Percentiles rank a stretch among this genome's conserved stretches.
Conservation (phyloP, 2,113 vertebrate species). For the Chamaetylas fuelleborni region DNA sequence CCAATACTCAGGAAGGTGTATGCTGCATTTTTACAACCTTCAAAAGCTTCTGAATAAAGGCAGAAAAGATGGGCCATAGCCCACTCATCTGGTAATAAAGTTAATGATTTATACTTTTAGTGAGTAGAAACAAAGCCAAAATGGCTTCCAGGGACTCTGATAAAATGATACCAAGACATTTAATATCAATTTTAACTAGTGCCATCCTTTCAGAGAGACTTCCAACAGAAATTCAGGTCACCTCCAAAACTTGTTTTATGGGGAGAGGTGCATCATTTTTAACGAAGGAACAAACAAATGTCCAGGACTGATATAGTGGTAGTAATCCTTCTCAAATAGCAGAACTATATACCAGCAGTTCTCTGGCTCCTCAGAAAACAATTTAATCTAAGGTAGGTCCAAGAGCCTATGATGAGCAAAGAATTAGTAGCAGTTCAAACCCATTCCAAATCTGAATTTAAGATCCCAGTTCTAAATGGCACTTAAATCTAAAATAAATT, state of each 20-base stretch:
- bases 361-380: neutral
- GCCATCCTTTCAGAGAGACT: neutral
- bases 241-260: neutral
- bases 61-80: neutral
- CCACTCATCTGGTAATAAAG: neutral
- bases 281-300: neutral
- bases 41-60: neutral
- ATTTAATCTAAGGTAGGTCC: neutral
- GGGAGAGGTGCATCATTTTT: neutral
- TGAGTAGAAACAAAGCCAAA: neutral
- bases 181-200: neutral
- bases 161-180: neutral
- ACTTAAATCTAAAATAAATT: neutral
- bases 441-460: neutral
- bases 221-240: neutral
- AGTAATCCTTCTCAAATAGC: neutral
- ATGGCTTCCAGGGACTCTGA: neutral
- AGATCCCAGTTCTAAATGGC: neutral
- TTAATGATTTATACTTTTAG: neutral
- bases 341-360: neutral
- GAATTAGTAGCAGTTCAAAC: neutral
- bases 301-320: neutral
- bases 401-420: neutral
- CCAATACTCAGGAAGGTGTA: neutral
- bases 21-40: neutral